Conservation (phyloP, 2,113 vertebrate genomes). For the Oreocharis arfaki region DNA sequence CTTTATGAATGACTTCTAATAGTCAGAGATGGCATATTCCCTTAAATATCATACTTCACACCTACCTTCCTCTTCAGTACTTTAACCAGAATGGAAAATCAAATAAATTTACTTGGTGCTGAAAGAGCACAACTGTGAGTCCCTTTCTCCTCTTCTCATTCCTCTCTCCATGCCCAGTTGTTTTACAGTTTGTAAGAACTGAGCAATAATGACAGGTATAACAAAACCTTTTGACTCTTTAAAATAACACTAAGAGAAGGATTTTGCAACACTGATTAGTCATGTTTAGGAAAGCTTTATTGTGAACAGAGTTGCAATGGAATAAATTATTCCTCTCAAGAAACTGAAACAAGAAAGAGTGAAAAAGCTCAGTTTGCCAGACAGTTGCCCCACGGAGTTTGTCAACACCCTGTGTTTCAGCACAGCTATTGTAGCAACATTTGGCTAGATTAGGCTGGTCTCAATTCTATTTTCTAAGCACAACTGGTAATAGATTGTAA, state of each 20-base stretch:
- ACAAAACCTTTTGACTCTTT: not conserved
- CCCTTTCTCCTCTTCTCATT: not conserved
- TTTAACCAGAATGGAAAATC: not conserved
- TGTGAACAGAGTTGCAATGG: not conserved
- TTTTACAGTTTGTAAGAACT: not conserved
- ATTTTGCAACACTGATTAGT: not conserved
- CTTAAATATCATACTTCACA: slow-evolving; percentile 12
- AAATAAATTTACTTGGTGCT: not conserved
- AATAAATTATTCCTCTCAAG: not conserved
- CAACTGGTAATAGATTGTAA: not conserved
- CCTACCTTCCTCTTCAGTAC: not conserved
- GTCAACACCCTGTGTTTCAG: not conserved
- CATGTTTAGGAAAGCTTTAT: not conserved
- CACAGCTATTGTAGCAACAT: not conserved
- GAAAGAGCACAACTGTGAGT: not conserved
- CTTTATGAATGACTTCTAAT: slow-evolving; percentile 58
- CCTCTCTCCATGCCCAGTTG: not conserved
- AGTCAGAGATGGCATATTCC: slow-evolving; percentile 44
- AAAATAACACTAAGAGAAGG: not conserved
- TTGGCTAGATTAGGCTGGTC: not conserved
- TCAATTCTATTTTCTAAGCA: not conserved
- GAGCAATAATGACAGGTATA: not conserved
- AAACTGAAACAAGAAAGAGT: fast-evolving
- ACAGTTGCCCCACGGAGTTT: not conserved
- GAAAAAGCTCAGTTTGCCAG: not conserved